A percentile compares a stretch with the other conserved stretches of the same genome.
These are phyloP conservation scores for Temnothorax curvispinosus DNA, from an alignment of 1,140 invertebrate species.

Conservation along the genomic window DNA sequence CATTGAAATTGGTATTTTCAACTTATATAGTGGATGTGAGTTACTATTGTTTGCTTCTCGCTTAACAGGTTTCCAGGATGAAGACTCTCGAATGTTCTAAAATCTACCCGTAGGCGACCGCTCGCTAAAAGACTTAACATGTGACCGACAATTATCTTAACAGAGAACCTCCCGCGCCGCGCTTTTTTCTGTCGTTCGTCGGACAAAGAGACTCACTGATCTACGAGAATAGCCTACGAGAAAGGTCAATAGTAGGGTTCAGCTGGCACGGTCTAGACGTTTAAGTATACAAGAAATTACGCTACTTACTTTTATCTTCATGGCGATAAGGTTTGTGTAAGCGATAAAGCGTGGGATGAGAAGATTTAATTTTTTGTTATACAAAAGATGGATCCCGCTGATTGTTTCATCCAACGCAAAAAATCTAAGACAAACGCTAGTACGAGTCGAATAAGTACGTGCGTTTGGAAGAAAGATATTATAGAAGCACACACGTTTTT, in stretches of 20 bases:
- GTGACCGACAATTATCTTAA: constrained; percentile 65
- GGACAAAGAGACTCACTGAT: constrained; percentile 44
- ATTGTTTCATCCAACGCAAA: neutral
- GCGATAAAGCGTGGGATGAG: neutral
- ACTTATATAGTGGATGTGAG: neutral
- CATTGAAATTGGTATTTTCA: constrained; percentile 9
- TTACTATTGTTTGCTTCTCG: constrained; percentile 17
- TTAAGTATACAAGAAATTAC: neutral
- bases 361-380: neutral
- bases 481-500: neutral
- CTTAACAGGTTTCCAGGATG: constrained; percentile 26
- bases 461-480: neutral
- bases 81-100: constrained; percentile 26
- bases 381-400: neutral
- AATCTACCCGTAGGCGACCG: neutral
- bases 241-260: neutral
- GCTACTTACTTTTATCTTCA: neutral
- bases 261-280: neutral
- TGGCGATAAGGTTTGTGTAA: neutral
- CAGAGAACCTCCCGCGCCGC: constrained; percentile 13
- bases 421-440: neutral
- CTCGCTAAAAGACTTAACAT: constrained; percentile 54
- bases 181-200: neutral
- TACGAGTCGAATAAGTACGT: neutral
- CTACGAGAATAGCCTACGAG: neutral